Evolutionary conservation across 2,113 vertebrate species (phyloP), one percentile per base, ranked within the genome.

Genomic region (Chauna torquata): DNA sequence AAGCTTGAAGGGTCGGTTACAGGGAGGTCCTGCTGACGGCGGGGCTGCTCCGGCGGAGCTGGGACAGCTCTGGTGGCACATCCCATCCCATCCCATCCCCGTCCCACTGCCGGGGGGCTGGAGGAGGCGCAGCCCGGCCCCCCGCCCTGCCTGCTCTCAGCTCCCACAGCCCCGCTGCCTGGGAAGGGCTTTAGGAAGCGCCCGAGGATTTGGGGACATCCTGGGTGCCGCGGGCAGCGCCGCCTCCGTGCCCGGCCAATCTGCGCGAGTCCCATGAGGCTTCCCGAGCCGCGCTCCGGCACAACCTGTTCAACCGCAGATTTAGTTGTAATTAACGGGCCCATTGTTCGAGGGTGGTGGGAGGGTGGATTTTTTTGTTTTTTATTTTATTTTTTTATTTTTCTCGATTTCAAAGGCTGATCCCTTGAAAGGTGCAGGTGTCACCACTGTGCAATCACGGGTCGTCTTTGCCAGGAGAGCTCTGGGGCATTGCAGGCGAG

Each of bases 261-360:
- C 54, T 24, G 24, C 1, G 5, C 32, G 1, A 0, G 68, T 77
- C 72, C 81, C 90, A 47, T 28, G 10, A 61, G 22, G n/a, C 90
- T 91, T 55, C 94, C 71, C 0, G 44, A 65, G 87, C 84, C 3
- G 4, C 11, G 71, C 88, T 82, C 82, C 9, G 13, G 95, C 89
- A 93, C 93, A 97, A 96, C 92, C 94, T 93, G 95, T 97, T 96
- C 84, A 82, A 92, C 96, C 6, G 14, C 94, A 19, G 95, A 91
- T 95, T 94, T 59, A 84, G 64, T 88, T 88, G 86, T 88, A 92
- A 94, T 97, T 97, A 97, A 96, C 86, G 5, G 89, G 25, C 45
- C 78, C 91, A 94, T 97, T 97, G 97, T 96, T 88, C 9, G 3
- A 42, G 36, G 62, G 5, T 54, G 82, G 45, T 76, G 82, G 71